A percentile compares a stretch with the other conserved stretches of the same genome.
Evolutionary conservation across 2,888 invertebrate genomes (phyloP).

Genomic region (Osedax frankpressi): DNA sequence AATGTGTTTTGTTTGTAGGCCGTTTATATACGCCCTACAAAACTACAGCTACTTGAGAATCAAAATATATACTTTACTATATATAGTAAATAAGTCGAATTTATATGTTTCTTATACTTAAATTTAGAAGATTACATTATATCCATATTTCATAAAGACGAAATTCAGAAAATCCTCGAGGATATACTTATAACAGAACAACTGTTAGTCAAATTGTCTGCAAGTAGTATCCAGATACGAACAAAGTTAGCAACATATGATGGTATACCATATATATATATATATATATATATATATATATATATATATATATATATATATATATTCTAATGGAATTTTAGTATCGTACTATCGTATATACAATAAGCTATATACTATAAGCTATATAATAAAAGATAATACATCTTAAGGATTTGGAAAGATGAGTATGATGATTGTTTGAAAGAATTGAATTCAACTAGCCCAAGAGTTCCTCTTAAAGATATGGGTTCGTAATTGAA

Average conservation of each 20-base stretch:
- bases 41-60: too few species aligned
- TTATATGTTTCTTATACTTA: too few species aligned
- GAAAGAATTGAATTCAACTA: not conserved
- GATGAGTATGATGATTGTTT: not conserved
- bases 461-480: not conserved
- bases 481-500: not conserved
- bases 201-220: not conserved
- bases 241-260: not conserved
- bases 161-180: not conserved
- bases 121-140: too few species aligned
- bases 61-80: too few species aligned
- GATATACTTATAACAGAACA: not conserved
- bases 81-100: too few species aligned
- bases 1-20: too few species aligned
- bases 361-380: not conserved
- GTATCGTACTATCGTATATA: not conserved
- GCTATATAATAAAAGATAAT: not conserved
- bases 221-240: not conserved
- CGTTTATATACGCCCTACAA: too few species aligned
- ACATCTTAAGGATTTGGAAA: not conserved
- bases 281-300: not conserved
- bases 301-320: not conserved
- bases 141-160: too few species aligned
- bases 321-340: not conserved
- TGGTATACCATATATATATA: not conserved